Conservation (phyloP, 2,113 vertebrate genomes). For the Syrrhaptes paradoxus region DNA sequence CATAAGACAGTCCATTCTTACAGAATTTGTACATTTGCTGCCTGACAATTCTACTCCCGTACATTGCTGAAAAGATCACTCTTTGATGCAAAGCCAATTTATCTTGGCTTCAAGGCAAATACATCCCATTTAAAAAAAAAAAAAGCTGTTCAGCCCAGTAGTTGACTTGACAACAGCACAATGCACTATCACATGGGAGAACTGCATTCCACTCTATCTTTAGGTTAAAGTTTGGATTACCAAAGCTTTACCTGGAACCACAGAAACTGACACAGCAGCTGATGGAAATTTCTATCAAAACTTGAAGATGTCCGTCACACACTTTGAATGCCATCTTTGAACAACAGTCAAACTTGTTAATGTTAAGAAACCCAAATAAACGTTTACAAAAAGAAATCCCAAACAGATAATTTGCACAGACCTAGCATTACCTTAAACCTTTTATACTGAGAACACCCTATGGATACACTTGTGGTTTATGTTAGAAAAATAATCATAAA, state of each 20-base stretch:
- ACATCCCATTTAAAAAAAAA: not conserved
- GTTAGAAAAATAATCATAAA: not conserved
- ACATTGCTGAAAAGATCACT: conserved; percentile 7
- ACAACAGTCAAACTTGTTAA: not conserved
- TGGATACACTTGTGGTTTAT: not conserved
- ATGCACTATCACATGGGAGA: not conserved
- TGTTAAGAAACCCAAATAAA: not conserved
- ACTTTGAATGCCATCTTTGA: not conserved
- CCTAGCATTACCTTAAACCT: not conserved
- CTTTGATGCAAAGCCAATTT: conserved; percentile 1
- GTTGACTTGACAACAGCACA: not conserved
- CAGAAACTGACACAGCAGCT: not conserved
- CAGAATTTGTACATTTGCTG: not conserved
- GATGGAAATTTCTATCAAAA: not conserved
- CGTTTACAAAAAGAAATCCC: not conserved
- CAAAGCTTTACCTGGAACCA: not conserved
- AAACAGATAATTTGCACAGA: not conserved
- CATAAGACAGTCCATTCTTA: not conserved
- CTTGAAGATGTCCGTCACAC: not conserved
- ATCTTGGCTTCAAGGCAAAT: conserved; percentile 26
- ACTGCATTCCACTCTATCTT: not conserved
- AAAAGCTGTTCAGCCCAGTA: not conserved
- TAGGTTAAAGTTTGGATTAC: not conserved
- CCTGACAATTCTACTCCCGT: not conserved
- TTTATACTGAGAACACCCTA: not conserved